Base-by-base conservation (phyloP, 1,140 invertebrate genomes). In the Drosophila subobscura region DNA sequence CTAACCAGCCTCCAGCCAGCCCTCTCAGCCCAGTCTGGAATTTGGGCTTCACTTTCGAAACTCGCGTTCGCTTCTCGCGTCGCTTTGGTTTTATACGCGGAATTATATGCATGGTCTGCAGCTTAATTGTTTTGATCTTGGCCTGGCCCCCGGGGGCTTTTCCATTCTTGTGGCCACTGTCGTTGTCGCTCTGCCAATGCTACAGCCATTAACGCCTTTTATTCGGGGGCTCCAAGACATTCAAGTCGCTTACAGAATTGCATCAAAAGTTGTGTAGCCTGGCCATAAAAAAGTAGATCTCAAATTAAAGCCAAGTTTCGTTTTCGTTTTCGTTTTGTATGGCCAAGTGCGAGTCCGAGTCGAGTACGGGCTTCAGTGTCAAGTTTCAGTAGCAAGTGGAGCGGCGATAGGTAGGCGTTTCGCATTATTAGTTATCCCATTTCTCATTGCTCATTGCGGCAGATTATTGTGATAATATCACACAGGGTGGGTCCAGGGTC, bases 71-170 rank as follows among this genome's bases (percentile, higher is more conserved):
- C 60, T 71, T 65, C 58, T 46, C 42, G 44, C 79, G 72, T 83
- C n/a, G n/a, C 79, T 83, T 83, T 84, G 4, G 67, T 63, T 80
- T 63, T 16, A n/a, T 20, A n/a, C n/a, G 6, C 33, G 33, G 8
- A 37, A 37, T 47, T 5, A 27, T 27, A 37, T 37, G 56, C 46
- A 52, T 54, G 54, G 53, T 25, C 56, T 51, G 25, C 16, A 55
- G 10, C 27, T 64, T 53, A 59, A 72, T 83, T 29, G 56, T 45
- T 63, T 40, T 77, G 83, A 72, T 79, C 83, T 88, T 88, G 80
- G 80, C 77, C 33, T 37, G 33, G 33, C 10, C 33, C 8, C 33
- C 67, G 27, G 54, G 23, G 52, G 44, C 56, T 41, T 42, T 46
- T 59, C 45, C 45, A 77, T 77, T 83, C 70, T 78, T 56, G 54